phyloP scores from a whole-genome alignment of 2,888 invertebrate species.

The Eutolmus rufibarbis region DNA sequence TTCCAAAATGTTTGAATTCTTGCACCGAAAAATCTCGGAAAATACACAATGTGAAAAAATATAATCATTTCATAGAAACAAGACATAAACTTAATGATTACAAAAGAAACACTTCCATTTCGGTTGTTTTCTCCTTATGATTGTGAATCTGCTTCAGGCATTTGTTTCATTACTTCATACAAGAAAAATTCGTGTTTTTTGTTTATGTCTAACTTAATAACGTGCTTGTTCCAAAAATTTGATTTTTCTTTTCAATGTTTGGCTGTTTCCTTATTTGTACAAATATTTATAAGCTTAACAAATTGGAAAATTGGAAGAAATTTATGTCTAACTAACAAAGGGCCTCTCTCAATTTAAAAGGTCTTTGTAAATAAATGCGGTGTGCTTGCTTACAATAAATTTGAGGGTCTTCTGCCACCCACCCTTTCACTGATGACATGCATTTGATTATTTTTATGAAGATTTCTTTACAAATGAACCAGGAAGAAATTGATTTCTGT shows the following conservation, averaged over 20 bases:
- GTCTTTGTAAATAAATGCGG: conserved; percentile 27
- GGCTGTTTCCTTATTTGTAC: conserved; percentile 19
- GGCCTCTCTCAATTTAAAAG: background rate
- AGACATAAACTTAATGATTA: conserved; percentile 17
- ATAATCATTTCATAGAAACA: conserved; percentile 34
- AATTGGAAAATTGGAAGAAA: background rate
- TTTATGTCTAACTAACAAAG: background rate
- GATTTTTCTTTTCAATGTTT: background rate
- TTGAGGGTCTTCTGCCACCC: background rate
- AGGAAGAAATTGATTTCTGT: background rate
- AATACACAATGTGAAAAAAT: background rate
- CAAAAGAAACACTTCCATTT: conserved; percentile 24
- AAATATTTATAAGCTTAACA: conserved; percentile 9
- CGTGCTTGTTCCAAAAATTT: background rate
- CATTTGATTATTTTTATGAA: background rate
- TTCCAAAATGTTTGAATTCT: background rate
- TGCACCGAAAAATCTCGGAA: background rate
- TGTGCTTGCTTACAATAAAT: background rate
- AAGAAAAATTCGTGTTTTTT: background rate
- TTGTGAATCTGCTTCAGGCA: conserved; percentile 20
- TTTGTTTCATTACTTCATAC: conserved; percentile 5
- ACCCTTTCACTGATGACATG: background rate
- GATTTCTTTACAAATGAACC: background rate
- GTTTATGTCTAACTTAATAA: background rate
- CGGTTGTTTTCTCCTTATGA: conserved; percentile 4